Evolutionary conservation across 2,113 vertebrate species (phyloP), one percentile per base, ranked within the genome.

Genomic region (Synodontis membranacea): DNA sequence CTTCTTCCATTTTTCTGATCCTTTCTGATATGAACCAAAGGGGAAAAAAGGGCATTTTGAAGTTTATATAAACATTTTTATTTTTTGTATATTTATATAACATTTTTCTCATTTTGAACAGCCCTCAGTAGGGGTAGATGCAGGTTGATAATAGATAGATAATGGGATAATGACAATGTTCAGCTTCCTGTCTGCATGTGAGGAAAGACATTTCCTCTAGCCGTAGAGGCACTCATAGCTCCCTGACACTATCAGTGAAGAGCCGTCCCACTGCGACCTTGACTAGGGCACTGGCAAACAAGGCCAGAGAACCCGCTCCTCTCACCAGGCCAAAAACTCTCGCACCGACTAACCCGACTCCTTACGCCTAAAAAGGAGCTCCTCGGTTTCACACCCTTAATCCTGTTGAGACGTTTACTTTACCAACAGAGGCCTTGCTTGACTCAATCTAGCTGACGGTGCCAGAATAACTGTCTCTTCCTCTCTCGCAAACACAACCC

Each of bases 121-220:
- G 68, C 28, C 60, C 68, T 72, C 72, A 80, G 86, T 31, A 82
- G 72, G 86, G 37, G 76, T 80, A 84, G 78, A 74, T 62, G 80
- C 76, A 74, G 28, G 42, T 68, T 79, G 88, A 89, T 89, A 81
- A 87, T 64, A 87, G 37, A 58, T 14, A 76, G 70, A 64, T 52
- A 78, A 79, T 68, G 82, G 50, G 64, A 80, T 74, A 52, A 87
- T 84, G 86, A 81, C 54, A 87, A 34, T 54, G 39, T 84, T 82
- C 28, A 58, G 70, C 60, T 85, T 79, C 81, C 50, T 48, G 83
- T 87, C 70, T 89, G 82, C 81, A 42, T 84, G 82, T 58, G 58
- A 72, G 60, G 80, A 87, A 80, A 89, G 86, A 85, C 86, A 87
- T 87, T 89, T 87, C 88, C 88, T 87, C 80, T 83, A n/a, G 50